phyloP scores from a whole-genome alignment of 2,113 vertebrate genomes.

The Cheilinus undulatus region DNA sequence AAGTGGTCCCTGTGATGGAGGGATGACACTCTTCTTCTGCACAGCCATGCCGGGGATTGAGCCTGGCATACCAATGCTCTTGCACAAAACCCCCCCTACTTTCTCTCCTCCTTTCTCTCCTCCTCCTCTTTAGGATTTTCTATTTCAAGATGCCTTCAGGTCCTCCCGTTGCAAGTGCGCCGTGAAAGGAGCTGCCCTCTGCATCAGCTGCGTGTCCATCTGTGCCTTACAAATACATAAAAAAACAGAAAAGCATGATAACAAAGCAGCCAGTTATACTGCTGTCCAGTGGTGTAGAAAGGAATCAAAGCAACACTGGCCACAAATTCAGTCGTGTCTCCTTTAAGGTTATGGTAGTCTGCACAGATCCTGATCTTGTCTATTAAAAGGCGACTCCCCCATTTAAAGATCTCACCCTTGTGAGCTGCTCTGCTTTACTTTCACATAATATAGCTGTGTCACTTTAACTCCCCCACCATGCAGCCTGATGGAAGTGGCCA shows the following conservation, averaged over 20 bases:
- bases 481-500: slow-evolving; percentile 41
- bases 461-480: slow-evolving; percentile 69
- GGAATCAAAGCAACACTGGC: slow-evolving; percentile 7
- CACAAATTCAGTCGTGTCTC: slow-evolving; percentile 13
- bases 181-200: slow-evolving; percentile 39
- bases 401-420: slow-evolving; percentile 64
- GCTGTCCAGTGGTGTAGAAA: slow-evolving; percentile 1
- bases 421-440: slow-evolving; percentile 77
- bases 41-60: slow-evolving; percentile 74
- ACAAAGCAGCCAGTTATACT: slow-evolving; percentile 23
- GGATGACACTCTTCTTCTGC: slow-evolving; percentile 71
- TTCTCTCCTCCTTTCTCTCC: slow-evolving; percentile 36
- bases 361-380: slow-evolving; percentile 42
- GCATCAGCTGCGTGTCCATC: slow-evolving; percentile 72
- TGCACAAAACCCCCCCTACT: slow-evolving; percentile 30
- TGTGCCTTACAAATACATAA: slow-evolving; percentile 34
- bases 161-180: slow-evolving; percentile 40
- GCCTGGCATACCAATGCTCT: slow-evolving; percentile 64
- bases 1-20: slow-evolving; percentile 69
- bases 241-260: slow-evolving; percentile 15
- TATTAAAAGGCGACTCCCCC: slow-evolving; percentile 61
- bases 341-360: slow-evolving; percentile 28
- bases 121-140: slow-evolving; percentile 59
- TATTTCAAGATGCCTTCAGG: slow-evolving; percentile 76
- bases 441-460: slow-evolving; percentile 65